Evolutionary conservation across 2,113 vertebrate genomes (phyloP), one percentile per base, ranked within the genome.

Genomic region (Copsychus sechellarum): DNA sequence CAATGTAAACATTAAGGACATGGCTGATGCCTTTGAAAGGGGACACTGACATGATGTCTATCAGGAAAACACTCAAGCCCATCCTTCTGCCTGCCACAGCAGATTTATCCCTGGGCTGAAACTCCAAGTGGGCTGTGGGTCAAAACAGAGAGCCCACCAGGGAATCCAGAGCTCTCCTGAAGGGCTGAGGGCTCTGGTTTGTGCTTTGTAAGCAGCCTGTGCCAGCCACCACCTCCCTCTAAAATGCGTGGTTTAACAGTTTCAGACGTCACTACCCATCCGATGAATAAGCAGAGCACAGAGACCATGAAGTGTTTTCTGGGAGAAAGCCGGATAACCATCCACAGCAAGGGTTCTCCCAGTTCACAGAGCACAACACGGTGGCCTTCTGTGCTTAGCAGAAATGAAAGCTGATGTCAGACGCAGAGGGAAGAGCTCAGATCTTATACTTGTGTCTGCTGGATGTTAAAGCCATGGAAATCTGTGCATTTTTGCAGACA

Each of bases 221-320:
- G 60, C 33, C 31, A 51, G 93, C 97, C 95, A 93, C 81, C 79
- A 57, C 80, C 90, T 80, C 96, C 81, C 92, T 96, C 94, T 92
- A 88, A 96, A 96, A 95, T 17, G 40, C 92, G 97, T 89, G 96
- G 97, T 97, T 97, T 92, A 97, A 96, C 95, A 95, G 86, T 92
- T 98, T 97, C 98, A 98, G 96, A 95, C 97, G 96, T 97, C 73
- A 25, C 86, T 96, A 95, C 81, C 89, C 96, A 97, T 97, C 95
- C 96, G 70, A 60, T 58, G 79, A 82, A 62, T 23, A 54, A 78
- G 51, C 33, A 65, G 29, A 48, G 23, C 47, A 48, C 23, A 48
- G 47, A 48, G 22, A 43, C 17, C 28, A 36, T 3, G 33, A 0
- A 31, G 47, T 14, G 47, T 24, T 48, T 48, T 24, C 38, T 33